Evolutionary conservation across 2,797 vertebrate genomes (phyloP), one percentile per base, ranked within the genome.

Genomic region (Austrolebias charrua): DNA sequence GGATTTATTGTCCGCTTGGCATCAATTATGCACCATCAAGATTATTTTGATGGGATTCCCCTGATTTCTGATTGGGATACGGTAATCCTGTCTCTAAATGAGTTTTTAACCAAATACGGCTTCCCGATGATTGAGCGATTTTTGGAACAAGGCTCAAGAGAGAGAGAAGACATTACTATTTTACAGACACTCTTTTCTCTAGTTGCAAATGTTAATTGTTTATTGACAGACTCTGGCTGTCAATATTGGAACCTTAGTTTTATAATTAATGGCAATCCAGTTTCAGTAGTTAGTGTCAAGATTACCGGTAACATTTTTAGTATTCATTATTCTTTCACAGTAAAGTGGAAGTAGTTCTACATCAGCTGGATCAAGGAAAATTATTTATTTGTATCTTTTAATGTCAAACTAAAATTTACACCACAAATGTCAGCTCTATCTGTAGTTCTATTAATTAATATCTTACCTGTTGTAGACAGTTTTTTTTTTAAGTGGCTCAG

Each of bases 11-110:
- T 63, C 60, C 50, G 38, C 71, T 48, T 28, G 5, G 70, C 79
- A 60, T 57, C 65, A 31, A 59, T 33, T 46, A 48, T 16, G 8
- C 28, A 18, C 10, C 54, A 15, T 9, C 38, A n/a, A 79, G 85
- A 89, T 88, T 86, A 80, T 48, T 63, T 72, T 78, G 74, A 90
- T 82, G 76, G 75, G 78, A 84, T 85, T 84, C 53, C 69, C 66
- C 52, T 59, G 47, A 46, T 77, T 79, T 80, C 54, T 84, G 80
- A 85, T 85, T 84, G 73, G 62, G 69, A 83, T 86, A n/a, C n/a
- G n/a, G n/a, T n/a, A 86, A 88, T 88, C 88, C 74, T 16, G 14
- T 77, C 65, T 57, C 38, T 44, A 66, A 63, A 76, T 73, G 58
- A 86, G 51, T 66, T 78, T 80, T 33, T 73, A 59, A 86, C 84